Evolutionary conservation across 2,888 invertebrate genomes (phyloP).

Genomic region (Mesorhabditis belari): DNA sequence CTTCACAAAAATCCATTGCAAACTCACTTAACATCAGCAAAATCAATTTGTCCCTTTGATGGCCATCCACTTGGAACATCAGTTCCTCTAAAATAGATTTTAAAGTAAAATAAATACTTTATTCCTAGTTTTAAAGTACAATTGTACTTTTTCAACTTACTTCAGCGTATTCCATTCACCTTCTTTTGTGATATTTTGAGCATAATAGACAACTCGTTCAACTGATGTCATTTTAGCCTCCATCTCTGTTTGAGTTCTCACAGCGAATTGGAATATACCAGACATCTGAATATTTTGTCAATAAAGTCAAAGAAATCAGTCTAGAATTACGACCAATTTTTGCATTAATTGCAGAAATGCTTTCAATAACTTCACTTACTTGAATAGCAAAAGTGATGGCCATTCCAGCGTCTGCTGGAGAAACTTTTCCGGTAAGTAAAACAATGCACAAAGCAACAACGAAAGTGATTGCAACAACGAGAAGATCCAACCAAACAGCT

Average conservation of each 20-base stretch:
- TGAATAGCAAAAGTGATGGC: constrained; percentile 63
- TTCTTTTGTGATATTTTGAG: constrained; percentile 15
- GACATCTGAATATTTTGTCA: constrained; percentile 60
- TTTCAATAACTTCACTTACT: constrained; percentile 46
- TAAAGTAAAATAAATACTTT: constrained; percentile 23
- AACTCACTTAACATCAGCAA: constrained; percentile 56
- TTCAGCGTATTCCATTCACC: not conserved
- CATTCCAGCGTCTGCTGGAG: constrained; percentile 63
- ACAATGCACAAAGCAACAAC: constrained; percentile 60
- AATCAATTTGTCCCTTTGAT: constrained; percentile 57
- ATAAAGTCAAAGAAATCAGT: not conserved
- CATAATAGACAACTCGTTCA: constrained; percentile 50
- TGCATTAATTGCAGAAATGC: not conserved
- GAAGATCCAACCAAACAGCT: constrained; percentile 54
- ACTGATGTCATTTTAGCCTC: constrained; percentile 64
- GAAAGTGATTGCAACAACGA: constrained; percentile 55
- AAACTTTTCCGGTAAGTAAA: constrained; percentile 54
- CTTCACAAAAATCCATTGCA: not conserved
- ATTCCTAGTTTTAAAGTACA: too few species aligned
- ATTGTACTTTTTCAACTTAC: not conserved
- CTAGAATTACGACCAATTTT: too few species aligned
- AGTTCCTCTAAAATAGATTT: constrained; percentile 21
- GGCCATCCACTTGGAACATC: constrained; percentile 57
- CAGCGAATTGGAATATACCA: constrained; percentile 63
- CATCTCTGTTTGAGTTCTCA: constrained; percentile 85